phyloP scores from a whole-genome alignment of 2,797 vertebrate genomes.

The Psittacula echo region DNA sequence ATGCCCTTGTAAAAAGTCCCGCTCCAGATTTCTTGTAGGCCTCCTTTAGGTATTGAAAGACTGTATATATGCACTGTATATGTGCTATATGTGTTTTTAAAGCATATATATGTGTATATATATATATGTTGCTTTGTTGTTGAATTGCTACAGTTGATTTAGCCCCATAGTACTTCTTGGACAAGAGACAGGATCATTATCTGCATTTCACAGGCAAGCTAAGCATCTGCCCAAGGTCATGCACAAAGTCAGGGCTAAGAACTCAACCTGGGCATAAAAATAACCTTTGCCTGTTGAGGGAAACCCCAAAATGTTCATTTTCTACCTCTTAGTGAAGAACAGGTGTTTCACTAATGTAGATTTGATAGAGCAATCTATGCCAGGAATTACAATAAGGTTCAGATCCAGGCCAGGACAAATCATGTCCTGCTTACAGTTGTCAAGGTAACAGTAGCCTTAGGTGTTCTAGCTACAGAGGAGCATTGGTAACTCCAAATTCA shows the following conservation, averaged over 20 bases:
- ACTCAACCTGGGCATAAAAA: neutral
- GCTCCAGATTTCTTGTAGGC: neutral
- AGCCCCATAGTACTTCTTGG: neutral
- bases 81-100: neutral
- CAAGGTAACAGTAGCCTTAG: neutral
- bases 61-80: too few relatives aligned
- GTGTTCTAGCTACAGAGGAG: neutral
- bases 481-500: neutral
- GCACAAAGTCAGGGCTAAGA: neutral
- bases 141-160: neutral
- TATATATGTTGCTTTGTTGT: neutral
- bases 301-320: neutral
- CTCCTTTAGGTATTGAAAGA: neutral
- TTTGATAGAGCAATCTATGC: neutral
- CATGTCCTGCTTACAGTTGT: neutral
- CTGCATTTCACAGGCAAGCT: neutral
- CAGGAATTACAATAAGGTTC: neutral
- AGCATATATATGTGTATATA: neutral
- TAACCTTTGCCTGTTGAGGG: neutral
- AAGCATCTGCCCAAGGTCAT: neutral
- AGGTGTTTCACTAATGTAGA: neutral
- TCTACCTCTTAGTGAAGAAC: neutral
- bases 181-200: neutral
- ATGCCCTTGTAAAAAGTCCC: neutral
- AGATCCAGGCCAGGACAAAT: neutral